Evolutionary conservation across 2,797 vertebrate genomes (phyloP).

Genomic region (Melanotaenia maccullochi): DNA sequence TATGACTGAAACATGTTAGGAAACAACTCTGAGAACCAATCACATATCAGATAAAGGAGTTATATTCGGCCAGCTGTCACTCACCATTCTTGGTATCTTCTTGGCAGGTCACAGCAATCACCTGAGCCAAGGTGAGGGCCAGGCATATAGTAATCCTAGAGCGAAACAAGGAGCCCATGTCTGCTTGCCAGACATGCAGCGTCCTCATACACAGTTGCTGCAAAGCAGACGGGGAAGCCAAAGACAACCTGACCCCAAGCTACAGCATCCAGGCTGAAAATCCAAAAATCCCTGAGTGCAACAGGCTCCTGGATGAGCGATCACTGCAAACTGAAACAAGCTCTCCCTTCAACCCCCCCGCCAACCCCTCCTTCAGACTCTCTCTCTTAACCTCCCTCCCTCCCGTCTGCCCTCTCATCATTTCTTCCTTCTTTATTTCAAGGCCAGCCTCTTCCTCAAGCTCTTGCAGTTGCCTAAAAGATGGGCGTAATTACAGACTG

Average conservation of each 20-base stretch:
- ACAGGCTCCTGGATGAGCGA: conserved; percentile 60
- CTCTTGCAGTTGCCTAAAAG: conserved; percentile 27
- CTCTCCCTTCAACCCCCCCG: conserved; percentile 40
- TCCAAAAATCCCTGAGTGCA: conserved; percentile 71
- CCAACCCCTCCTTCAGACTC: conserved; percentile 40
- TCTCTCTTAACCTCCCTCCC: conserved; percentile 45
- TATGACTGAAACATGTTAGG: background rate
- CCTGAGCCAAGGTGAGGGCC: conserved; percentile 73
- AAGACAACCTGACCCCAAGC: conserved; percentile 33
- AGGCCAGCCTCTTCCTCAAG: conserved; percentile 55
- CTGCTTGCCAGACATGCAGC: conserved; percentile 56
- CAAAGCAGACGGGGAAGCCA: conserved; percentile 18
- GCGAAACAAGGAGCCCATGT: conserved; percentile 67
- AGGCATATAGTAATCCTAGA: conserved; percentile 77
- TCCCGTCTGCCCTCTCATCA: conserved; percentile 52
- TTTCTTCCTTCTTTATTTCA: conserved; percentile 46
- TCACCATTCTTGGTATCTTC: conserved; percentile 77
- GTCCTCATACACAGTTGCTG: conserved; percentile 51
- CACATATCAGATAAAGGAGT: conserved; percentile 4
- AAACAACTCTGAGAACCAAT: conserved; percentile 1
- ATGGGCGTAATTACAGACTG: conserved; percentile 71
- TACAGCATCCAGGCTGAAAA: conserved; percentile 68
- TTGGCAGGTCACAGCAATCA: conserved; percentile 76
- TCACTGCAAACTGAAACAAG: conserved; percentile 57
- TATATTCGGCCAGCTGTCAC: conserved; percentile 31